Percentiles rank a stretch among this genome's conserved stretches.
Evolutionary conservation across 2,113 vertebrate species (phyloP).

Genomic region (Oryzias javanicus): DNA sequence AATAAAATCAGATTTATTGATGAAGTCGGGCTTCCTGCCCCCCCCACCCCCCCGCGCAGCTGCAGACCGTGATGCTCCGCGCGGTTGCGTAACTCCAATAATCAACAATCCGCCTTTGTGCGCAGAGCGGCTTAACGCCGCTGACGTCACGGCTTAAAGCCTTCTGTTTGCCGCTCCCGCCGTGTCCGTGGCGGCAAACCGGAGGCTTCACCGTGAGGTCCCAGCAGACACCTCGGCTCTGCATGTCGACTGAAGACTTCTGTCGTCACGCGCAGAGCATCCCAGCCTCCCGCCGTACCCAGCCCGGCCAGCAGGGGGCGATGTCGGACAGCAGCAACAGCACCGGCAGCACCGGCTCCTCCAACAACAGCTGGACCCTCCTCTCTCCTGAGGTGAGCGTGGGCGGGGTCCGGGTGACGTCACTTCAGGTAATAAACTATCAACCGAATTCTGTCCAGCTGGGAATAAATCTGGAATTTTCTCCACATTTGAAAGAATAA

Average conservation of each 20-base stretch:
- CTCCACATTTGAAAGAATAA: too few species aligned
- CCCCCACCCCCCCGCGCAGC: constrained; percentile 40
- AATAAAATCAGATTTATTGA: neutral
- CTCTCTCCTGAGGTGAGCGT: constrained; percentile 74
- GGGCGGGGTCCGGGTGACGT: neutral
- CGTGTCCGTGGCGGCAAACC: too few species aligned
- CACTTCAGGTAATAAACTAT: too few species aligned
- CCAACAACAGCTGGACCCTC: constrained; percentile 79
- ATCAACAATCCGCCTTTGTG: constrained; percentile 23
- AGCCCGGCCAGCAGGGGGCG: constrained; percentile 60
- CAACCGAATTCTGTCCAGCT: too few species aligned
- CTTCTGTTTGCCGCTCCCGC: too few species aligned
- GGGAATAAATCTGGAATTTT: too few species aligned
- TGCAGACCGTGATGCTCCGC: constrained; percentile 34
- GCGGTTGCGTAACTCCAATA: constrained; percentile 61
- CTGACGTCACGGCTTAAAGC: too few species aligned
- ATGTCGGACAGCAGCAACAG: constrained; percentile 80
- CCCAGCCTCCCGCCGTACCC: constrained; percentile 57
- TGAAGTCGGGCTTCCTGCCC: too few species aligned
- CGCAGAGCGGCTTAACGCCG: neutral
- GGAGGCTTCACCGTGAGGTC: neutral
- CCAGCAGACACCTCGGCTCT: neutral
- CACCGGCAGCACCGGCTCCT: constrained; percentile 75
- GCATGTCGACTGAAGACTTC: constrained; percentile 12
- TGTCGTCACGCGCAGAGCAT: constrained; percentile 55